A percentile compares a stretch with the other conserved stretches of the same genome.
Evolutionary conservation across 1,140 invertebrate genomes (phyloP).

Genomic region (Ruditapes philippinarum): DNA sequence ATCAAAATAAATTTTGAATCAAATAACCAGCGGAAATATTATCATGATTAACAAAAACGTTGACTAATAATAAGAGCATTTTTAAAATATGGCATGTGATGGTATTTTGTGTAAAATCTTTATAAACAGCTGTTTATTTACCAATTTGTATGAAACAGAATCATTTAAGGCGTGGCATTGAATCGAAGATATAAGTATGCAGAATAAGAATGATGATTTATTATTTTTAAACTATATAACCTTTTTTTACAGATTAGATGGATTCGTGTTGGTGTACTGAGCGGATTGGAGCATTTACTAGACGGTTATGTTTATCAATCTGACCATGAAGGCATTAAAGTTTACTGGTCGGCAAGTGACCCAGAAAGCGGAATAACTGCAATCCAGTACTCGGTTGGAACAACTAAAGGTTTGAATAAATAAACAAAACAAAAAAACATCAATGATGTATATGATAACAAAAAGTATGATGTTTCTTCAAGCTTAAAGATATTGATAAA

Average conservation of each 20-base stretch:
- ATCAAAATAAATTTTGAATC: background rate
- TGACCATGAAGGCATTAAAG: constrained; percentile 53
- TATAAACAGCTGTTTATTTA: too few relatives aligned
- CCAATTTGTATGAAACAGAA: too few relatives aligned
- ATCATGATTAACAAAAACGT: too few relatives aligned
- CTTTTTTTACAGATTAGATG: background rate
- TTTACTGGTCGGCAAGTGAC: constrained; percentile 50
- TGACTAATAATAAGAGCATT: too few relatives aligned
- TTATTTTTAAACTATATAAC: background rate
- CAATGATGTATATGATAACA: too few relatives aligned
- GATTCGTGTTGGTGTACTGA: constrained; percentile 43
- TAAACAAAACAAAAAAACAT: background rate
- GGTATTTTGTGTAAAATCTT: too few relatives aligned
- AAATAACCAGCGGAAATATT: too few relatives aligned
- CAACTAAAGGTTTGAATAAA: constrained; percentile 5
- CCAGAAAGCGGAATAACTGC: constrained; percentile 47
- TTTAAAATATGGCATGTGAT: too few relatives aligned
- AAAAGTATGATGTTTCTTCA: background rate
- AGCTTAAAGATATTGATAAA: background rate
- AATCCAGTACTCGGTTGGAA: constrained; percentile 52
- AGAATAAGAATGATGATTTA: too few relatives aligned
- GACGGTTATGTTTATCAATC: constrained; percentile 40
- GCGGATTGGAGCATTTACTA: constrained; percentile 38
- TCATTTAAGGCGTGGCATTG: too few relatives aligned
- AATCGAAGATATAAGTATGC: too few relatives aligned